These are phyloP conservation scores for Scaptomyza graminum DNA, from an alignment of 1,140 invertebrate species.

Conservation along the genomic window DNA sequence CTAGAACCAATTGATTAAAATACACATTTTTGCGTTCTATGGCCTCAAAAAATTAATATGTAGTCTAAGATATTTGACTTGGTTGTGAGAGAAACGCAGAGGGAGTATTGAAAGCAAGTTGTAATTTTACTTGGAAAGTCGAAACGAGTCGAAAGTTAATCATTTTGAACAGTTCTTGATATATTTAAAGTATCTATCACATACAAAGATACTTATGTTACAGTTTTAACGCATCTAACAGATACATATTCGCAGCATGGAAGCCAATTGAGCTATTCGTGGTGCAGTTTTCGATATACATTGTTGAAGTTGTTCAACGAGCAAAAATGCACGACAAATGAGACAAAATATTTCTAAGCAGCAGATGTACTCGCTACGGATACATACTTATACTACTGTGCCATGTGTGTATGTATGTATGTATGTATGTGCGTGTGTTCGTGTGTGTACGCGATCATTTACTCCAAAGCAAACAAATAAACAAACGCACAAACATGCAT, in stretches of 20 bases:
- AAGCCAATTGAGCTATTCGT: slow-evolving; percentile 32
- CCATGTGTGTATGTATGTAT: slow-evolving; percentile 24
- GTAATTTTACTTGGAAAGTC: no score
- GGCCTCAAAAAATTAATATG: slow-evolving; percentile 8
- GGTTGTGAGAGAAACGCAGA: not conserved
- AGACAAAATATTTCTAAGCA: slow-evolving; percentile 51
- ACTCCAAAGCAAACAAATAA: slow-evolving; percentile 80
- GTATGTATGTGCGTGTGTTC: no score
- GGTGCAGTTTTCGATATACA: not conserved
- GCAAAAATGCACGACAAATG: slow-evolving; percentile 47
- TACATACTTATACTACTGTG: not conserved
- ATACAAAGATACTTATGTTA: slow-evolving; percentile 13
- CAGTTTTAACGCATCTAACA: not conserved
- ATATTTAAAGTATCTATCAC: slow-evolving; percentile 2
- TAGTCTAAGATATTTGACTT: not conserved
- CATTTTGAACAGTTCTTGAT: not conserved
- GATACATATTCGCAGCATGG: slow-evolving; percentile 5
- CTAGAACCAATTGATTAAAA: slow-evolving; percentile 69
- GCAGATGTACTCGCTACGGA: slow-evolving; percentile 53
- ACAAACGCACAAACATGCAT: slow-evolving; percentile 76
- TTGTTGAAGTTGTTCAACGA: slow-evolving; percentile 23
- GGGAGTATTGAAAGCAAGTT: no score
- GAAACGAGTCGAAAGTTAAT: no score
- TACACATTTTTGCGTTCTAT: slow-evolving; percentile 21
- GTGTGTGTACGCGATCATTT: slow-evolving; percentile 73